A percentile compares a stretch with the other conserved stretches of the same genome.
Evolutionary conservation across 2,888 invertebrate species (phyloP).

Genomic region (Hyalella azteca): DNA sequence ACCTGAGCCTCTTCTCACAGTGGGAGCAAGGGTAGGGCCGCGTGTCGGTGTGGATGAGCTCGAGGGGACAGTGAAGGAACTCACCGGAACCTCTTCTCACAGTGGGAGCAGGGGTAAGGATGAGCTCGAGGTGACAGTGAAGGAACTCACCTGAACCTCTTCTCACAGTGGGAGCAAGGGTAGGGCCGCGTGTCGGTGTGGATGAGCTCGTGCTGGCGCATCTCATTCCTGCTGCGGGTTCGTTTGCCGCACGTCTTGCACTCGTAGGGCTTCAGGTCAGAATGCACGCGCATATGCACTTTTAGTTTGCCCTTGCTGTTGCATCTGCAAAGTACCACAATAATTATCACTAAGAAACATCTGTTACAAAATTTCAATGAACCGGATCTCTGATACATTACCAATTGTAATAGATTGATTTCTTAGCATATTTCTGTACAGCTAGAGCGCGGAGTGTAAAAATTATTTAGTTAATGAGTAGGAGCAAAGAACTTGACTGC

Average conservation of each 20-base stretch:
- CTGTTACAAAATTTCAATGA: too few species aligned
- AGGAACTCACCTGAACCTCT: not conserved
- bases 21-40: not conserved
- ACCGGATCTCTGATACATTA: too few species aligned
- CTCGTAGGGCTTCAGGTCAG: constrained; percentile 16
- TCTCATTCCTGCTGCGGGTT: constrained; percentile 13
- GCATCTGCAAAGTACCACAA: constrained; percentile 5
- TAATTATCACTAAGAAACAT: too few species aligned
- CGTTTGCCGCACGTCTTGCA: not conserved
- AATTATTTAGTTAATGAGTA: too few species aligned
- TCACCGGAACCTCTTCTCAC: not conserved
- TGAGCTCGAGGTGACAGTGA: not conserved
- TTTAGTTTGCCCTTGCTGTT: constrained; percentile 17
- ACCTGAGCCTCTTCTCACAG: constrained; percentile 24
- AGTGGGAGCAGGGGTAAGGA: not conserved
- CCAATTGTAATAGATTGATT: too few species aligned
- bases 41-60: constrained; percentile 26
- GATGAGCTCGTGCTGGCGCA: constrained; percentile 26
- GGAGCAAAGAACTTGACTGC: too few species aligned
- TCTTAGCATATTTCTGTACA: too few species aligned
- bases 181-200: constrained; percentile 20
- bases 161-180: not conserved
- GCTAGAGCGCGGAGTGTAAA: too few species aligned
- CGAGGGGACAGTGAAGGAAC: not conserved
- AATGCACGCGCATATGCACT: constrained; percentile 21